A percentile compares a stretch with the other conserved stretches of the same genome.
Conservation (phyloP, 2,888 invertebrate species). For the Parelbella ahira region DNA sequence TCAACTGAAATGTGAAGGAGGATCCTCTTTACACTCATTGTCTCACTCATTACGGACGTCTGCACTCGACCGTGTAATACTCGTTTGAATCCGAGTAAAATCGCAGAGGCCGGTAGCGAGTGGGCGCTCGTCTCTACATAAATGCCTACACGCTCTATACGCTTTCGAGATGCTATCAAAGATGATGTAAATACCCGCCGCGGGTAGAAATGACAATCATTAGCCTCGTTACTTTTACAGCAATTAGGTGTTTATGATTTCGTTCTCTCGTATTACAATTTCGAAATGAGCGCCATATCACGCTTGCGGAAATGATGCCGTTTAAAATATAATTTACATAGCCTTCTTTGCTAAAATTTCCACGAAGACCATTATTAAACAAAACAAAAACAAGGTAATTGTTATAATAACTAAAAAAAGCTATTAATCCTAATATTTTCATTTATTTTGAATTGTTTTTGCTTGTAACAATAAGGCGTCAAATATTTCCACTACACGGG, state of each 20-base stretch:
- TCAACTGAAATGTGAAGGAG: slow-evolving; percentile 49
- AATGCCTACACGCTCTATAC: slow-evolving; percentile 68
- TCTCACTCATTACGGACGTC: slow-evolving; percentile 51
- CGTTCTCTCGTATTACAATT: slow-evolving; percentile 14
- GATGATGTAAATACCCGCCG: slow-evolving; percentile 42
- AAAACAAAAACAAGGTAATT: too few species aligned
- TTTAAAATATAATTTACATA: slow-evolving; percentile 3
- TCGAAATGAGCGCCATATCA: slow-evolving; percentile 7
- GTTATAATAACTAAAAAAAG: too few species aligned
- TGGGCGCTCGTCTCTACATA: slow-evolving; percentile 67
- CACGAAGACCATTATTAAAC: too few species aligned
- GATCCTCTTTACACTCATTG: slow-evolving; percentile 43
- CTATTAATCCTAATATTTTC: too few species aligned
- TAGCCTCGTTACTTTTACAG: slow-evolving; percentile 37
- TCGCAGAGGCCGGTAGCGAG: slow-evolving; percentile 54
- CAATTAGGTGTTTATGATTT: slow-evolving; percentile 38
- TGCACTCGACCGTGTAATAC: slow-evolving; percentile 64
- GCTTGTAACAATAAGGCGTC: too few species aligned
- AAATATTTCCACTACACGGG: too few species aligned
- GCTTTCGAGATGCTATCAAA: slow-evolving; percentile 67
- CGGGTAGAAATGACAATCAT: slow-evolving; percentile 51
- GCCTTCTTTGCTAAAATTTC: too few species aligned
- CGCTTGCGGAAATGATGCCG: slow-evolving; percentile 3
- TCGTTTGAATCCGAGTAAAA: slow-evolving; percentile 58
- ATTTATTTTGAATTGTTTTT: too few species aligned